Evolutionary conservation across 2,797 vertebrate genomes (phyloP).

Genomic region (Odontamblyopus rebecca): DNA sequence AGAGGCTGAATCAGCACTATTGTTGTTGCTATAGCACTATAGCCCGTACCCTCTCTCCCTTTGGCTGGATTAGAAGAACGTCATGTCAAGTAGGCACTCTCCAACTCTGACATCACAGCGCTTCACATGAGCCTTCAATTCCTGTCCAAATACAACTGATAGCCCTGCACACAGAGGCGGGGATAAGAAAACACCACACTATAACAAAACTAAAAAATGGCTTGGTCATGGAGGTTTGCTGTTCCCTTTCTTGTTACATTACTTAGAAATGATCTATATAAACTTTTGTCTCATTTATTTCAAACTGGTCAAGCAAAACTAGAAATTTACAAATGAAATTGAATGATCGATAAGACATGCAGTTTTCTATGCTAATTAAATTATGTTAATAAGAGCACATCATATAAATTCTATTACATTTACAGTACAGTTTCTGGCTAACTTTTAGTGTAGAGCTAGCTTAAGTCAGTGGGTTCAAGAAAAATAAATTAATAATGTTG

Average conservation of each 20-base stretch:
- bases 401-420: neutral
- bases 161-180: slow-evolving; percentile 12
- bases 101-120: slow-evolving; percentile 52
- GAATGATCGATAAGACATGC: neutral
- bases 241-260: neutral
- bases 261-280: neutral
- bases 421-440: neutral
- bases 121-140: slow-evolving; percentile 49
- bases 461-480: neutral
- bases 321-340: neutral
- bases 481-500: slow-evolving; percentile 13
- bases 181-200: slow-evolving; percentile 16
- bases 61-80: slow-evolving; percentile 33
- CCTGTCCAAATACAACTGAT: slow-evolving; percentile 41
- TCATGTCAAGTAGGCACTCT: slow-evolving; percentile 58
- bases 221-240: neutral
- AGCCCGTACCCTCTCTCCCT: neutral
- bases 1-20: slow-evolving; percentile 78
- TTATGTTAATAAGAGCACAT: neutral
- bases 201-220: neutral
- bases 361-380: too few relatives aligned
- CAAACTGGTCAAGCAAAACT: neutral
- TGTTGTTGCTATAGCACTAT: slow-evolving; percentile 45
- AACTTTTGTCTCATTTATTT: neutral
- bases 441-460: neutral